Base-by-base conservation (phyloP, 2,797 vertebrate genomes). In the Gorsachius magnificus region DNA sequence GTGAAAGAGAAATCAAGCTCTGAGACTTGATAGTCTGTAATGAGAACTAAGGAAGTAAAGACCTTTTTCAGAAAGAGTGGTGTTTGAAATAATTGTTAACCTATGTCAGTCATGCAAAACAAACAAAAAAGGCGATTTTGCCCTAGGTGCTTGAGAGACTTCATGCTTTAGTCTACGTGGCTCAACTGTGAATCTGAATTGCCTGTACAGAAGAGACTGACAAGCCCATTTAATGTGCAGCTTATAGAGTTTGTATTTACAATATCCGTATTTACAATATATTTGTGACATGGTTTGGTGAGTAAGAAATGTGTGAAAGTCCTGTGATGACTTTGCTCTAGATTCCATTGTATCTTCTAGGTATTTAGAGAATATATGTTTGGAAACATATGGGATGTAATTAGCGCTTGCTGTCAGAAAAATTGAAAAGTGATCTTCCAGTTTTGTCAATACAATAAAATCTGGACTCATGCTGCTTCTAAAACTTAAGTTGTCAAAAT, bases 11-110 rank as follows among this genome's bases (percentile, higher is more conserved):
- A 79, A 79, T 64, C 58, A 58, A 75, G 43, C 63, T 70, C 88
- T 88, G 61, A 90, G 71, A 72, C 78, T 91, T 90, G 35, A 64
- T 90, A 91, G 41, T 90, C 70, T 91, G 88, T 95, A 74, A 83
- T 58, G 83, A 78, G 48, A 85, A 48, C n/a, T 91, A 92, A 95
- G 81, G 65, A 85, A 90, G n/a, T 92, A 51, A 92, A 92, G 53
- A 63, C 50, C 89, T 96, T 96, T 87, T 92, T 68, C 96, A 79
- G 95, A 80, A 58, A 87, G 87, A 79, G n/a, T 71, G 19, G 26
- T 92, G 77, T 95, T 96, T 96, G 92, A 89, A 94, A 72, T 95
- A 95, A 91, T 93, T 97, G 56, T 96, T 97, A 96, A 92, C 91
- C 75, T 93, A 43, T 65, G 93, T 95, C 93, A 96, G 29, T 97